Evolutionary conservation across 2,113 vertebrate species (phyloP).

Genomic region (Pycnonotus jocosus): DNA sequence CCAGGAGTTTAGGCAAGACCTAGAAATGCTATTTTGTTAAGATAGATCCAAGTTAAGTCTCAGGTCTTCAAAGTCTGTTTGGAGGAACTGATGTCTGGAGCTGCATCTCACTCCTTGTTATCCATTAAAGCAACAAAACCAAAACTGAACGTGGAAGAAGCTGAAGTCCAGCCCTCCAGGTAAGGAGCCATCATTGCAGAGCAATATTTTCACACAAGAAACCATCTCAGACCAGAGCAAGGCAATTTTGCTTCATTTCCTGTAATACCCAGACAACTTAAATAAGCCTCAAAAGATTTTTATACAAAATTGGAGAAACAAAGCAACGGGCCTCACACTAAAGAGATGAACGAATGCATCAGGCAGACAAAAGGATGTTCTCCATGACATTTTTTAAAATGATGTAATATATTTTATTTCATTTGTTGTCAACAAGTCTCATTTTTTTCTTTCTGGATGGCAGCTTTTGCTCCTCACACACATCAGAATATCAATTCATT

Average conservation of each 20-base stretch:
- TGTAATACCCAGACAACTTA: not conserved
- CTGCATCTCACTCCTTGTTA: not conserved
- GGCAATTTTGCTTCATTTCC: not conserved
- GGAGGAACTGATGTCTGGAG: not conserved
- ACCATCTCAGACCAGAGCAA: not conserved
- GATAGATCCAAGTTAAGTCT: not conserved
- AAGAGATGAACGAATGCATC: not conserved
- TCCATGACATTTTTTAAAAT: not conserved
- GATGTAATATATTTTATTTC: not conserved
- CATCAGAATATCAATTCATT: accelerated
- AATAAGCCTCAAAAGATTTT: not conserved
- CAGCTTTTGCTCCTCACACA: not conserved
- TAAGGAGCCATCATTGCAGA: not conserved
- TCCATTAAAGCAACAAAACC: not conserved
- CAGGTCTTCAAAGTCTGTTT: not conserved
- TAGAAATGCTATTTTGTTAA: not conserved
- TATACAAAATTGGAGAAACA: not conserved
- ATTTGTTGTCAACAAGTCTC: not conserved
- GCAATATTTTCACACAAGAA: not conserved
- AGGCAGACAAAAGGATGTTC: not conserved
- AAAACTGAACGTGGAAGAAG: not conserved
- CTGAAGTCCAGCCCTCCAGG: not conserved
- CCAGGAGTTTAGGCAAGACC: not conserved
- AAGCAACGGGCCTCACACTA: not conserved
- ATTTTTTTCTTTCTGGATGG: not conserved